A percentile compares a stretch with the other conserved stretches of the same genome.
These are phyloP conservation scores for Eristalis tenax DNA, from an alignment of 2,888 invertebrate genomes.

Conservation along the genomic window DNA sequence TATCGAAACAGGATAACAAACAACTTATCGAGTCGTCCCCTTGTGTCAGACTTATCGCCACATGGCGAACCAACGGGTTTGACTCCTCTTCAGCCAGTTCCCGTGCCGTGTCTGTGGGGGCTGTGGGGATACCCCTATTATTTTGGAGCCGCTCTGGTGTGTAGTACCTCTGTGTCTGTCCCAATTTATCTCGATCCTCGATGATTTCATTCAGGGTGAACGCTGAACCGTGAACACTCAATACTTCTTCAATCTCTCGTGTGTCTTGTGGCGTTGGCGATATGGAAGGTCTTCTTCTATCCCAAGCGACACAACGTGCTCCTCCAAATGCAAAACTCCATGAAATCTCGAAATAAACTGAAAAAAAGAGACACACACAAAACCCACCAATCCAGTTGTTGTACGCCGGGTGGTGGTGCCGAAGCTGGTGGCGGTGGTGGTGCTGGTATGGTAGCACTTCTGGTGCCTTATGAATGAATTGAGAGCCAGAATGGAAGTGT, in stretches of 20 bases:
- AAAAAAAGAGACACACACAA: slow-evolving; percentile 2
- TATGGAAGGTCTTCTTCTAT: slow-evolving; percentile 28
- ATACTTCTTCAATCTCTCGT: not conserved
- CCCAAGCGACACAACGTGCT: slow-evolving; percentile 41
- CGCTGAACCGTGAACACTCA: no score
- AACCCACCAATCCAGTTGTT: slow-evolving; percentile 72
- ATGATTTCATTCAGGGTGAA: slow-evolving; percentile 9
- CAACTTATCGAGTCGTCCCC: slow-evolving; percentile 25
- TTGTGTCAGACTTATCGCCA: slow-evolving; percentile 4
- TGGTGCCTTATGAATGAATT: slow-evolving; percentile 72
- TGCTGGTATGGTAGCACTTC: slow-evolving; percentile 67
- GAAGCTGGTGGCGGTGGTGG: slow-evolving; percentile 17
- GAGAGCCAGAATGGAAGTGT: slow-evolving; percentile 67
- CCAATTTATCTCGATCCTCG: not conserved
- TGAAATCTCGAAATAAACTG: slow-evolving; percentile 29
- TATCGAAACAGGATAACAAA: slow-evolving; percentile 70
- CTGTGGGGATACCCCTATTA: slow-evolving; percentile 48
- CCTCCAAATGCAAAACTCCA: slow-evolving; percentile 69
- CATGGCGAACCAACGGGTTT: slow-evolving; percentile 66
- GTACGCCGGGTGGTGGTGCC: slow-evolving; percentile 47
- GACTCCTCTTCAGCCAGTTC: slow-evolving; percentile 58
- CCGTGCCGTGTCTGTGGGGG: not conserved
- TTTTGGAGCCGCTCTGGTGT: slow-evolving; percentile 7
- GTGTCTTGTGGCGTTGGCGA: not conserved
- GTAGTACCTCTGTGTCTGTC: not conserved